Conservation (phyloP, 2,888 invertebrate species). For the Acheta domesticus region DNA sequence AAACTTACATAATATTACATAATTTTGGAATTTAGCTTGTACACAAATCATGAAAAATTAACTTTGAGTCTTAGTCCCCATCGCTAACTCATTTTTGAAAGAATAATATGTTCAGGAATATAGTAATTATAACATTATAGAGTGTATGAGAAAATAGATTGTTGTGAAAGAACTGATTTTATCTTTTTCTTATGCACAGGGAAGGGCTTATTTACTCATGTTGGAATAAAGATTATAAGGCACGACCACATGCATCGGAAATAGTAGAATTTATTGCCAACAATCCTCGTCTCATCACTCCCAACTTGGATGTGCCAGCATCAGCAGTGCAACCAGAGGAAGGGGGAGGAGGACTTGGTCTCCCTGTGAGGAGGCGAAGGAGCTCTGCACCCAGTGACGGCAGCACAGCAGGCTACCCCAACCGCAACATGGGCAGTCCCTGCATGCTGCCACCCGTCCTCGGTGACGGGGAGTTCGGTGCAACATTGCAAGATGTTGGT, state of each 20-base stretch:
- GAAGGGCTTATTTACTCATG: conserved; percentile 73
- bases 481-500: conserved; percentile 20
- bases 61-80: too few species aligned
- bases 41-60: too few species aligned
- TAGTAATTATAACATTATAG: too few species aligned
- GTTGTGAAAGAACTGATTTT: too few species aligned
- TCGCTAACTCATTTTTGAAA: too few species aligned
- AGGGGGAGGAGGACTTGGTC: conserved; percentile 45
- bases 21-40: too few species aligned
- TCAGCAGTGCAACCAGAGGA: conserved; percentile 69
- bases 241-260: conserved; percentile 72
- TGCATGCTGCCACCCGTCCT: background rate
- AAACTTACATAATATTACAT: too few species aligned
- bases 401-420: background rate
- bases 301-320: conserved; percentile 73
- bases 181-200: conserved; percentile 48
- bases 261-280: conserved; percentile 78
- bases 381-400: background rate
- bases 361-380: conserved; percentile 3
- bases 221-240: conserved; percentile 68
- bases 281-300: conserved; percentile 70
- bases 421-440: background rate
- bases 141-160: too few species aligned
- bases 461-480: conserved; percentile 18
- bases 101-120: too few species aligned